Percentiles rank a stretch among this genome's conserved stretches.
phyloP scores from a whole-genome alignment of 1,140 invertebrate genomes.

The Diploscapter pachys region DNA sequence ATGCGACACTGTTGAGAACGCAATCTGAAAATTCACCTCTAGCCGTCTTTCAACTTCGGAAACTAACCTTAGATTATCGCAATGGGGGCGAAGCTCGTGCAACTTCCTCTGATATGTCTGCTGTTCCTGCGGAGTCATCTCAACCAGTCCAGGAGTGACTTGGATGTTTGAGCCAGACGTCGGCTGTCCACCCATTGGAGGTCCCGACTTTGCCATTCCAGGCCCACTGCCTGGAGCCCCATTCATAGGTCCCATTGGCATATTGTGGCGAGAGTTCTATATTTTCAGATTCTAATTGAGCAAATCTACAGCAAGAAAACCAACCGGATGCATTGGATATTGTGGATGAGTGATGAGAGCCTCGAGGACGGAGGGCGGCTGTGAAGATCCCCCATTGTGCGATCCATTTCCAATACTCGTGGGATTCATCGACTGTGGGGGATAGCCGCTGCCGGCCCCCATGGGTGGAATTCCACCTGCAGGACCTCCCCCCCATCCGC shows the following conservation, averaged over 20 bases:
- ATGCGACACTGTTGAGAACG: constrained; percentile 30
- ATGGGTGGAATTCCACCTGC: not conserved
- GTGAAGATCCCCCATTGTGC: constrained; percentile 18
- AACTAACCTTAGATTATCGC: constrained; percentile 17
- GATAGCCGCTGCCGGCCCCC: not conserved
- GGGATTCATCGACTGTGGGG: not conserved
- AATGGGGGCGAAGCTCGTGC: constrained; percentile 8
- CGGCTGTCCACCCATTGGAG: not conserved
- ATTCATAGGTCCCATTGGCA: not conserved
- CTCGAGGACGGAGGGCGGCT: constrained; percentile 29
- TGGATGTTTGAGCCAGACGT: not conserved
- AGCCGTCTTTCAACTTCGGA: not conserved
- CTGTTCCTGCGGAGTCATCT: constrained; percentile 25
- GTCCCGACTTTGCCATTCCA: not conserved
- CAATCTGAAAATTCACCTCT: constrained; percentile 12
- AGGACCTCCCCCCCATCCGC: not conserved
- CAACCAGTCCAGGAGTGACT: not conserved
- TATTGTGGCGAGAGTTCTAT: not conserved
- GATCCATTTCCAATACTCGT: constrained; percentile 1
- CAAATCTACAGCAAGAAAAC: not conserved
- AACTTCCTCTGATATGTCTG: constrained; percentile 27
- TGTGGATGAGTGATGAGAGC: constrained; percentile 38
- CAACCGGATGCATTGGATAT: constrained; percentile 8
- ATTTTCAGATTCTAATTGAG: constrained; percentile 13
- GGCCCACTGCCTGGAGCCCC: not conserved